A percentile compares a stretch with the other conserved stretches of the same genome.
These are phyloP conservation scores for Phyllotis vaccarum DNA, from an alignment of 2,797 vertebrate species.

Conservation along the genomic window DNA sequence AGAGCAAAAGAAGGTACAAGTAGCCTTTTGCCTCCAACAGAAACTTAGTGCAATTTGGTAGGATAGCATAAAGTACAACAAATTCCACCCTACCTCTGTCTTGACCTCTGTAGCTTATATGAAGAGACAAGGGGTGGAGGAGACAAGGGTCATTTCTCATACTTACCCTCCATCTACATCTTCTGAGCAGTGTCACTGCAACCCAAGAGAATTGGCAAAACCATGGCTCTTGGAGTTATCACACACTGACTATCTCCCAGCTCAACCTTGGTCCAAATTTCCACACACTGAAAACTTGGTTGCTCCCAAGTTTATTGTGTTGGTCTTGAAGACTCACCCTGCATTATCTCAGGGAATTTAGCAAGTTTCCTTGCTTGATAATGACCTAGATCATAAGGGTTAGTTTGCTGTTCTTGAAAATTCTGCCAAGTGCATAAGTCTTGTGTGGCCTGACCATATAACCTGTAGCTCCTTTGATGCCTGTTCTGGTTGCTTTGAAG, in stretches of 20 bases:
- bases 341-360: neutral
- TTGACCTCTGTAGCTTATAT: neutral
- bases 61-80: neutral
- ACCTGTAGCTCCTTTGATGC: neutral
- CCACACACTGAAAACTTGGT: neutral
- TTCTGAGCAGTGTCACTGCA: neutral
- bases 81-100: neutral
- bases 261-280: neutral
- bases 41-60: neutral
- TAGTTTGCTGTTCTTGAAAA: conserved; percentile 1
- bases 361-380: neutral
- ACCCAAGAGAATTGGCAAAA: neutral
- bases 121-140: neutral
- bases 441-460: neutral
- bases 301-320: neutral
- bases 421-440: neutral
- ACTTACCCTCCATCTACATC: neutral
- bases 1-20: neutral
- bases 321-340: neutral
- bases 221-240: neutral
- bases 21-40: neutral
- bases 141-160: neutral
- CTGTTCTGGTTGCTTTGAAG: conserved; percentile 19
- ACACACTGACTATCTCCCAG: neutral
- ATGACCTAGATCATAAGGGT: neutral